Evolutionary conservation across 2,888 invertebrate species (phyloP).

Genomic region (Tuta absoluta): DNA sequence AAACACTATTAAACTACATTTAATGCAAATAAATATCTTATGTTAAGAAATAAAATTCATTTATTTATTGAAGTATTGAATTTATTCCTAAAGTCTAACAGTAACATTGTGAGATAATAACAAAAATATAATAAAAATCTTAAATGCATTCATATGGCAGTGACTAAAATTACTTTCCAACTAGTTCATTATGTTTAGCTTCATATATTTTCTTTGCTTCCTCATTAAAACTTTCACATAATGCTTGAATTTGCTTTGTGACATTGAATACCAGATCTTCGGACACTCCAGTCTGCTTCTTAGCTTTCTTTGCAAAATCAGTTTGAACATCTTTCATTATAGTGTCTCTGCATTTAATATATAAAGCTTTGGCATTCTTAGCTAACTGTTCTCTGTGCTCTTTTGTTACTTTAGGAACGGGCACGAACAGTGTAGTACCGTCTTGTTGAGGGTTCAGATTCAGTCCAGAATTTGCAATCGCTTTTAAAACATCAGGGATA

Average conservation of each 20-base stretch:
- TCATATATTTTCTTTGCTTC: constrained; percentile 74
- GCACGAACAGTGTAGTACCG: constrained; percentile 93
- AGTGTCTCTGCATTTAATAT: constrained; percentile 88
- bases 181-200: constrained; percentile 88
- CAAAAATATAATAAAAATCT: constrained; percentile 1
- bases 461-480: constrained; percentile 90
- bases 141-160: constrained; percentile 12
- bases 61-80: constrained; percentile 7
- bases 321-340: constrained; percentile 90
- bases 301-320: constrained; percentile 85
- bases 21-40: too few relatives aligned
- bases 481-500: constrained; percentile 88
- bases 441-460: constrained; percentile 97
- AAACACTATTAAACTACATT: too few relatives aligned
- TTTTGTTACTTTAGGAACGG: constrained; percentile 95
- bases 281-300: constrained; percentile 85
- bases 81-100: neutral
- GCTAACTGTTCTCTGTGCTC: constrained; percentile 94
- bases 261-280: constrained; percentile 85
- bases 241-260: constrained; percentile 85
- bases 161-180: constrained; percentile 72
- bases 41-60: neutral
- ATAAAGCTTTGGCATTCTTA: constrained; percentile 92
- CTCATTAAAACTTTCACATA: constrained; percentile 85
- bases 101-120: neutral